Evolutionary conservation across 2,113 vertebrate genomes (phyloP).

Genomic region (Mirounga angustirostris): DNA sequence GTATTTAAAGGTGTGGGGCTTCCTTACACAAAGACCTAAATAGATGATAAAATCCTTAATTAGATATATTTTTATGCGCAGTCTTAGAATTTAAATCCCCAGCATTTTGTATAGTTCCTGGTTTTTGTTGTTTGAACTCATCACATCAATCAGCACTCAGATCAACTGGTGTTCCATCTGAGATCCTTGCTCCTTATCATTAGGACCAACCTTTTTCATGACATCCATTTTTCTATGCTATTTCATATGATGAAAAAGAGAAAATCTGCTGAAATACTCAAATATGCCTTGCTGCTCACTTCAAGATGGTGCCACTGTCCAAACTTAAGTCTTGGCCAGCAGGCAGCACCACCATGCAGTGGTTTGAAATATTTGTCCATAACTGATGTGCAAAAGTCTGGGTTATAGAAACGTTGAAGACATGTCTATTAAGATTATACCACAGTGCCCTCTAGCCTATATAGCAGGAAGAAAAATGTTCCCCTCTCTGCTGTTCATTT

Average conservation of each 20-base stretch:
- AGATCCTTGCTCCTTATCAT: background rate
- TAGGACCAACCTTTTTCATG: background rate
- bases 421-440: conserved; percentile 33
- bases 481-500: background rate
- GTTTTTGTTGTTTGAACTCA: background rate
- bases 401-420: background rate
- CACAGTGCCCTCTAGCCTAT: conserved; percentile 77
- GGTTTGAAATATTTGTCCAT: conserved; percentile 22
- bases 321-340: background rate
- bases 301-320: background rate
- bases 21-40: background rate
- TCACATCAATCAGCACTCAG: background rate
- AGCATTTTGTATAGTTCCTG: background rate
- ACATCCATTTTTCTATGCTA: background rate
- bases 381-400: background rate
- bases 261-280: background rate
- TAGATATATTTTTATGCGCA: background rate
- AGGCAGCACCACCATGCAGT: background rate
- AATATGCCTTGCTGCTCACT: background rate
- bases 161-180: background rate
- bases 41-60: background rate
- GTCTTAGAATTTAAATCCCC: background rate
- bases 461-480: conserved; percentile 35
- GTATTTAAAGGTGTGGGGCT: background rate
- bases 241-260: background rate